Evolutionary conservation across 2,888 invertebrate species (phyloP), one percentile per base, ranked within the genome.

Genomic region (Prostheceraeus crozeri): DNA sequence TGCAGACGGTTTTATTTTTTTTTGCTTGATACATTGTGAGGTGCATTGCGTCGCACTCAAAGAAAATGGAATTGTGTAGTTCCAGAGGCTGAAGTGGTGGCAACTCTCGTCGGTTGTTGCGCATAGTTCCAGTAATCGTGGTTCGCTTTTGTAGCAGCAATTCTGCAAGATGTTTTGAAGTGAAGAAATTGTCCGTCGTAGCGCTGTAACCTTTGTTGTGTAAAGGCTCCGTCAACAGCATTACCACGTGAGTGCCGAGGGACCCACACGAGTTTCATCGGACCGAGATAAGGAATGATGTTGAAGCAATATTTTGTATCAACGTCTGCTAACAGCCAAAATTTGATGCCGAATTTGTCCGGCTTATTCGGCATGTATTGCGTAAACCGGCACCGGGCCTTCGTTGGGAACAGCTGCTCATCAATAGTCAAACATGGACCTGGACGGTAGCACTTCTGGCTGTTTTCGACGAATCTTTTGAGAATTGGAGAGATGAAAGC

Each of bases 111-210:
- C 52, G 16, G 25, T 51, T 51, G 23, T 19, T 14, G 52, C 23
- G 30, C 21, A 51, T 23, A 19, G 52, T 51, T 51, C 52, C 48
- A 25, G 23, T 48, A n/a, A 53, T 27, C 4, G 53, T 53, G 27
- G 53, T 53, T 53, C 28, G 8, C 53, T 53, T 53, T 35, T 4
- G 11, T 11, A 53, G 30, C 25, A 53, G 53, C 11, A 27, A 19
- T 11, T 27, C 25, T 11, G 53, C 53, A 11, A 53, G 53, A 19
- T 30, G 25, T 30, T 27, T 30, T 53, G 53, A 53, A 6, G 53
- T 53, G 31, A 53, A 53, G 30, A 53, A 53, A 30, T 53, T 53
- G 30, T 53, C 31, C 2, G 30, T 6, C 6, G 53, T 53, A 30
- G 11, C 30, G 30, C 30, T 14, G 28, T 28, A 19, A 14, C 40